Evolutionary conservation across 1,140 invertebrate genomes (phyloP).

Genomic region (Trachelipus rathkii): DNA sequence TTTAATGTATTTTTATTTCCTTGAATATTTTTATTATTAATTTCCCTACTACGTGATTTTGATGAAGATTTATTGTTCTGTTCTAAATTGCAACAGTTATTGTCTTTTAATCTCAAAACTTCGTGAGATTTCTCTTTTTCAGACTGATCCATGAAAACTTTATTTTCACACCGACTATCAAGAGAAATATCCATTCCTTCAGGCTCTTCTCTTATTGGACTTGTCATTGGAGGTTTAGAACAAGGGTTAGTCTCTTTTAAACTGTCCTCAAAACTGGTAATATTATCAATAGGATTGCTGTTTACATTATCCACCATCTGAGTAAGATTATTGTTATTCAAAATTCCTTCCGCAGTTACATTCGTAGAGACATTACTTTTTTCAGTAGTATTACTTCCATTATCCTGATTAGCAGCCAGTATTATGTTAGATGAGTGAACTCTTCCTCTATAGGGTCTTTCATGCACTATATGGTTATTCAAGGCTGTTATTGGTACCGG

Average conservation of each 20-base stretch:
- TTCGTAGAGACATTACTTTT: neutral
- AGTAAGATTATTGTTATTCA: constrained; percentile 29
- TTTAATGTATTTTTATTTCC: constrained; percentile 37
- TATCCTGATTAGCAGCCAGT: neutral
- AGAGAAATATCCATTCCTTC: constrained; percentile 45
- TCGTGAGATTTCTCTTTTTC: constrained; percentile 42
- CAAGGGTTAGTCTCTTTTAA: constrained; percentile 48
- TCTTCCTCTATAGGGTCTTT: neutral
- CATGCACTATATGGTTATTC: constrained; percentile 6
- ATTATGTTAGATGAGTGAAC: neutral
- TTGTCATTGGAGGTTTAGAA: constrained; percentile 44
- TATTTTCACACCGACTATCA: constrained; percentile 44
- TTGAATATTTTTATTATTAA: constrained; percentile 35
- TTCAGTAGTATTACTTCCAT: neutral
- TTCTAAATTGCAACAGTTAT: constrained; percentile 32
- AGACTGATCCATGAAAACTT: constrained; percentile 42
- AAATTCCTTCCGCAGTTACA: neutral
- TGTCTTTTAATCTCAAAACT: constrained; percentile 34
- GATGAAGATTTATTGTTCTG: constrained; percentile 30
- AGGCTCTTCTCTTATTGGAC: constrained; percentile 44
- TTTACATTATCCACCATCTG: constrained; percentile 32
- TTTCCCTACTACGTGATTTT: constrained; percentile 27
- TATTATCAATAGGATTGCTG: constrained; percentile 43
- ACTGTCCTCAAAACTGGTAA: constrained; percentile 49
- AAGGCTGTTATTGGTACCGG: constrained; percentile 36